Evolutionary conservation across 2,797 vertebrate species (phyloP).

Genomic region (Hemibagrus guttatus): DNA sequence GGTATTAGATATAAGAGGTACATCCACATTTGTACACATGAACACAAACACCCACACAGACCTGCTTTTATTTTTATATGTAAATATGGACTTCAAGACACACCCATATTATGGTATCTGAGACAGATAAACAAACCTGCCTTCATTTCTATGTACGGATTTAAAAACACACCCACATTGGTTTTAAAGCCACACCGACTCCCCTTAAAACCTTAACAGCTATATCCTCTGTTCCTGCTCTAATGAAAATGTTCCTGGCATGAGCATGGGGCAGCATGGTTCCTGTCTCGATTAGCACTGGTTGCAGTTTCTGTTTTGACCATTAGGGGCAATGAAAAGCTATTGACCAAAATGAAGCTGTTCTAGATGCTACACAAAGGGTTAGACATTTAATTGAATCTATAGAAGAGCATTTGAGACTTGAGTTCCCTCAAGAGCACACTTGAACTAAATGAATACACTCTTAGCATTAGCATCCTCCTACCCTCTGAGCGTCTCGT

Average conservation of each 20-base stretch:
- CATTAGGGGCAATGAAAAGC: not conserved
- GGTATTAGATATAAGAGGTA: too few relatives aligned
- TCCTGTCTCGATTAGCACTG: not conserved
- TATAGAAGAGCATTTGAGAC: not conserved
- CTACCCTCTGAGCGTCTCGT: slow-evolving; percentile 45
- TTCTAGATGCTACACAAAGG: not conserved
- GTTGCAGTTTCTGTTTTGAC: not conserved
- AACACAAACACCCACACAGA: too few relatives aligned
- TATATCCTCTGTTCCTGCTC: not conserved
- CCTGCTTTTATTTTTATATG: too few relatives aligned
- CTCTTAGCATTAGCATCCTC: slow-evolving; percentile 53
- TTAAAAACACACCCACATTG: too few relatives aligned
- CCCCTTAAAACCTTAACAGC: too few relatives aligned
- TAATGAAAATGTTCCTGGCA: not conserved
- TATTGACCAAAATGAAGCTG: not conserved
- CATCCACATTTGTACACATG: too few relatives aligned
- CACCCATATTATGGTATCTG: too few relatives aligned
- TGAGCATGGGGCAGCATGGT: too few relatives aligned
- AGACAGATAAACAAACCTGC: too few relatives aligned
- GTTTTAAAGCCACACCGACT: too few relatives aligned
- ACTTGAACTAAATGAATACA: slow-evolving; percentile 40
- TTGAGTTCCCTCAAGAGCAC: not conserved
- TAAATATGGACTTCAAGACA: too few relatives aligned
- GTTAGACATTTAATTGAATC: not conserved
- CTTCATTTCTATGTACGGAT: too few relatives aligned